A percentile compares a stretch with the other conserved stretches of the same genome.
Conservation (phyloP, 2,888 invertebrate species). For the Steromphala cineraria region DNA sequence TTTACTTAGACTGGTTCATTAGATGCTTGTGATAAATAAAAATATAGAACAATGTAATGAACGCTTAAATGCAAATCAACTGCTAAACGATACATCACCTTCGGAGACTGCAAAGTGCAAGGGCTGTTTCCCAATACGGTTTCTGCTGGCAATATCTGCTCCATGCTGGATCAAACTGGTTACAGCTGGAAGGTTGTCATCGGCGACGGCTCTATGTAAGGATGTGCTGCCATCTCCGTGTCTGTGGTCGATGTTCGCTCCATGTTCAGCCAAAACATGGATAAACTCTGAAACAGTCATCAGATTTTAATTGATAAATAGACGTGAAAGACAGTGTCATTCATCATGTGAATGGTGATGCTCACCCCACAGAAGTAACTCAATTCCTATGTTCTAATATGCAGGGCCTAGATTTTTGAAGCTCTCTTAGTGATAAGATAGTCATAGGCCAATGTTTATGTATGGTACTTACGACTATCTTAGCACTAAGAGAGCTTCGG, state of each 20-base stretch:
- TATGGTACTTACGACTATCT: no score
- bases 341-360: neutral
- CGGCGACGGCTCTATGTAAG: neutral
- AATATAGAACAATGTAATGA: no score
- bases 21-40: no score
- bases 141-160: neutral
- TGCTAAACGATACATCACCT: neutral
- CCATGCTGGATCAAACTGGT: constrained; percentile 12
- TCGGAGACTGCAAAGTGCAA: neutral
- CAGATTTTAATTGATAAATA: neutral
- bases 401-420: no score
- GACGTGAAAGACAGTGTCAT: no score
- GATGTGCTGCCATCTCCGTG: constrained; percentile 11
- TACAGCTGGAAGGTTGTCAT: constrained; percentile 6
- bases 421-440: no score
- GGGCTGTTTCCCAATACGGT: constrained; percentile 11
- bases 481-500: no score
- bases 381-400: neutral
- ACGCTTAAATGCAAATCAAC: no score
- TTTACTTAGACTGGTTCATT: no score
- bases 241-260: neutral
- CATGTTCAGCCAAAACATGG: neutral
- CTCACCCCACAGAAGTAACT: neutral
- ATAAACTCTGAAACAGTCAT: neutral
- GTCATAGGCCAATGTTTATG: no score